A percentile compares a stretch with the other conserved stretches of the same genome.
Evolutionary conservation across 2,888 invertebrate species (phyloP).

Genomic region (Sesia bembeciformis): DNA sequence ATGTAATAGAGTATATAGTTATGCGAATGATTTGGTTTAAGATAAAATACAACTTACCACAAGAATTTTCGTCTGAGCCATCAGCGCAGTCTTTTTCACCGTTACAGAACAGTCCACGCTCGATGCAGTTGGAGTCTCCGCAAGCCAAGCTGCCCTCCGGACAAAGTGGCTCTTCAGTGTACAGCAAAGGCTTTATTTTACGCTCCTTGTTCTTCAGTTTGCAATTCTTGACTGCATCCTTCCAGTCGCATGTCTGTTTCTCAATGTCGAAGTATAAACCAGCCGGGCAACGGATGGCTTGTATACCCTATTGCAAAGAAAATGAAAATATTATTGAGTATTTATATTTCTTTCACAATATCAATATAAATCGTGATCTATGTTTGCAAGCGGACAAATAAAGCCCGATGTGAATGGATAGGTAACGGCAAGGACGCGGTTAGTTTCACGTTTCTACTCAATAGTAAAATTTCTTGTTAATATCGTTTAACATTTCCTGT

Average conservation of each 20-base stretch:
- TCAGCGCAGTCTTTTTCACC: slow-evolving; percentile 92
- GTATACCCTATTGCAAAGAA: slow-evolving; percentile 79
- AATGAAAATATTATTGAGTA: not conserved
- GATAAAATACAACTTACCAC: slow-evolving; percentile 78
- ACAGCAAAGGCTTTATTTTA: slow-evolving; percentile 88
- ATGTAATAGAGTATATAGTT: too few relatives aligned
- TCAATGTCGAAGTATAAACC: slow-evolving; percentile 95
- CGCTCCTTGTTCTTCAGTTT: slow-evolving; percentile 91
- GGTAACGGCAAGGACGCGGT: slow-evolving; percentile 11
- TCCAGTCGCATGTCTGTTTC: slow-evolving; percentile 97
- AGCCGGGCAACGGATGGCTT: slow-evolving; percentile 94
- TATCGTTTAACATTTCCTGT: not conserved
- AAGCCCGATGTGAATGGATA: slow-evolving; percentile 15
- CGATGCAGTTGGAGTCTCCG: slow-evolving; percentile 89
- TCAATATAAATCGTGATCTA: not conserved
- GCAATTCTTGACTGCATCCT: slow-evolving; percentile 94
- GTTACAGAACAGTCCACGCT: slow-evolving; percentile 93
- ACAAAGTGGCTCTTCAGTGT: slow-evolving; percentile 93
- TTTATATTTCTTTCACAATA: not conserved
- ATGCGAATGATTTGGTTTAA: too few relatives aligned
- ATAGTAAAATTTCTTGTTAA: not conserved
- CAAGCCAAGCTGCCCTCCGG: slow-evolving; percentile 90
- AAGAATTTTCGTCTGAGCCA: slow-evolving; percentile 92
- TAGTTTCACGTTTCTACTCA: not conserved
- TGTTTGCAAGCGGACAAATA: slow-evolving; percentile 1